phyloP scores from a whole-genome alignment of 2,888 invertebrate genomes.

The Ochropleura leucogaster region DNA sequence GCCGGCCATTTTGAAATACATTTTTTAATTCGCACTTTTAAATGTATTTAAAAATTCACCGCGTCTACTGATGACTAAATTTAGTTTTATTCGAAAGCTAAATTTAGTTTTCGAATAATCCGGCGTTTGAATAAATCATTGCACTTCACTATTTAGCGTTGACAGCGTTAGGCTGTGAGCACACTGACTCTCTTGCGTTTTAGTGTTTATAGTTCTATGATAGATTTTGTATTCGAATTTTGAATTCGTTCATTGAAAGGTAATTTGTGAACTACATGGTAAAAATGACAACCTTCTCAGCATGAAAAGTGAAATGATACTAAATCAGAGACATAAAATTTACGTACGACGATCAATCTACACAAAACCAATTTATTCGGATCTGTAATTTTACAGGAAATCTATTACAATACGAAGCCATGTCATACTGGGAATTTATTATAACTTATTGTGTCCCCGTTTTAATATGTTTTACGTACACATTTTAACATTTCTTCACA shows the following conservation, averaged over 20 bases:
- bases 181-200: conserved; percentile 20
- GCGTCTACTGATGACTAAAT: conserved; percentile 55
- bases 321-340: neutral
- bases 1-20: conserved; percentile 26
- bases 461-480: neutral
- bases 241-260: neutral
- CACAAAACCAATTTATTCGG: no score
- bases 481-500: neutral
- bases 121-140: conserved; percentile 68
- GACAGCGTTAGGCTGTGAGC: conserved; percentile 56
- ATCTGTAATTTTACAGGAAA: no score
- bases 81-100: conserved; percentile 51
- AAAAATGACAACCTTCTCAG: neutral
- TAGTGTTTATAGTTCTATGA: neutral
- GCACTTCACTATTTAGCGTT: conserved; percentile 67
- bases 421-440: no score
- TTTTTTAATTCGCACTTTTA: conserved; percentile 51
- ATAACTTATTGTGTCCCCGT: neutral
- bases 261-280: neutral
- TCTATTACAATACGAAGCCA: no score
- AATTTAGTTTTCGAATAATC: conserved; percentile 63
- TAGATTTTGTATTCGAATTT: neutral
- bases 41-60: conserved; percentile 62
- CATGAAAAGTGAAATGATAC: neutral
- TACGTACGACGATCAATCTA: no score